phyloP scores from a whole-genome alignment of 2,888 invertebrate genomes.

The Agrochola litura region DNA sequence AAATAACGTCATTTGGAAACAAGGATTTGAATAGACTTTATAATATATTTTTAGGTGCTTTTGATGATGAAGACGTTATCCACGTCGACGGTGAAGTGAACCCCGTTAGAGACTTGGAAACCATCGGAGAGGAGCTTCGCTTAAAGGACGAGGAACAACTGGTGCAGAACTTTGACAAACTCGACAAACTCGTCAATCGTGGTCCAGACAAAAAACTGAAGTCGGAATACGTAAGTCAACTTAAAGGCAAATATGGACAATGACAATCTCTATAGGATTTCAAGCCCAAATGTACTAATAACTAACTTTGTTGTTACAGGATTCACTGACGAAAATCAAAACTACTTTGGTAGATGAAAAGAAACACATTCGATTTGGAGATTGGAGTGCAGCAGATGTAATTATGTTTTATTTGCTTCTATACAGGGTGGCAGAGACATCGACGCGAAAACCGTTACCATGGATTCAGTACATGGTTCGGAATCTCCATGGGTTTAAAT shows the following conservation, averaged over 20 bases:
- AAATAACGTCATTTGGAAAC: neutral
- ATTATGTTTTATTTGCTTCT: conserved; percentile 72
- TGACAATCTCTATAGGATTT: neutral
- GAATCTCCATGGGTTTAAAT: no score
- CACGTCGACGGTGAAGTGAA: conserved; percentile 99
- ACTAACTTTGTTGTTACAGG: conserved; percentile 90
- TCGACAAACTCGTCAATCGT: conserved; percentile 95
- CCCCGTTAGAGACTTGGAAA: conserved; percentile 98
- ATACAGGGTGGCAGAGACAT: no score
- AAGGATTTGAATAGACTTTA: neutral
- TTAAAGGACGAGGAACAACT: conserved; percentile 98
- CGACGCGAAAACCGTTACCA: no score
- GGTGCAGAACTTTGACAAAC: conserved; percentile 94
- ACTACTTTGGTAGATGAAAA: conserved; percentile 96
- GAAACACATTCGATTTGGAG: conserved; percentile 97
- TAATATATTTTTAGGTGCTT: conserved; percentile 93
- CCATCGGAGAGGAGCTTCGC: conserved; percentile 98
- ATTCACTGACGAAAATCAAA: conserved; percentile 96
- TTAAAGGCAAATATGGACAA: neutral
- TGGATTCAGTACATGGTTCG: no score
- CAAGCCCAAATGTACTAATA: conserved; percentile 17
- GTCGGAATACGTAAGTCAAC: conserved; percentile 96
- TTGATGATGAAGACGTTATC: conserved; percentile 99
- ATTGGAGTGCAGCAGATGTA: conserved; percentile 98
- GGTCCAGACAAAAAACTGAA: conserved; percentile 98